phyloP scores from a whole-genome alignment of 2,797 vertebrate genomes.

The Sebastes trivittatus region DNA sequence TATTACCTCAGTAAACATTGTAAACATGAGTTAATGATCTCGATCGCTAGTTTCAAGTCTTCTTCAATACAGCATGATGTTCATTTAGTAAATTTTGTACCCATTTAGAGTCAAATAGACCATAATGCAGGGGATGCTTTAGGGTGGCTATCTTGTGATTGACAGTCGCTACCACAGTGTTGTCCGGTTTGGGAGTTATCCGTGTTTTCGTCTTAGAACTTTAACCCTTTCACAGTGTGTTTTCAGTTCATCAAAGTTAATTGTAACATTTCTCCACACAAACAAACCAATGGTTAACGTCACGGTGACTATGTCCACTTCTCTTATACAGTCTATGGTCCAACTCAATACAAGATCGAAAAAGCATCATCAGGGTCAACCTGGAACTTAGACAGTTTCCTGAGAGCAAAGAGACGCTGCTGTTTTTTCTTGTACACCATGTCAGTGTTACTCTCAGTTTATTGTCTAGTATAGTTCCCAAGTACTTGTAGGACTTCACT shows the following conservation, averaged over 20 bases:
- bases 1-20: too few relatives aligned
- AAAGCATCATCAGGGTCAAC: neutral
- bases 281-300: fast-evolving
- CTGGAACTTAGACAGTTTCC: neutral
- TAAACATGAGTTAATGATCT: too few relatives aligned
- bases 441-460: neutral
- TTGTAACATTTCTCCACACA: neutral
- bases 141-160: too few relatives aligned
- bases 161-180: too few relatives aligned
- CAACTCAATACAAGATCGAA: neutral
- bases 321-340: neutral
- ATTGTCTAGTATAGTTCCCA: too few relatives aligned
- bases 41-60: fast-evolving
- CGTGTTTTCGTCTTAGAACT: too few relatives aligned
- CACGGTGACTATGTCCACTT: neutral
- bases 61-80: too few relatives aligned
- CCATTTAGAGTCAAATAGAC: too few relatives aligned
- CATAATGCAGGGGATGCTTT: fast-evolving
- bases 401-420: neutral
- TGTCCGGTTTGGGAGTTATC: fast-evolving
- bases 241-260: too few relatives aligned
- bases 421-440: neutral
- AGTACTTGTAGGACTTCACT: too few relatives aligned
- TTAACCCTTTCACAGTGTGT: too few relatives aligned
- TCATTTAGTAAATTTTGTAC: too few relatives aligned